phyloP scores from a whole-genome alignment of 2,888 invertebrate genomes.

The Prosapia bicincta region DNA sequence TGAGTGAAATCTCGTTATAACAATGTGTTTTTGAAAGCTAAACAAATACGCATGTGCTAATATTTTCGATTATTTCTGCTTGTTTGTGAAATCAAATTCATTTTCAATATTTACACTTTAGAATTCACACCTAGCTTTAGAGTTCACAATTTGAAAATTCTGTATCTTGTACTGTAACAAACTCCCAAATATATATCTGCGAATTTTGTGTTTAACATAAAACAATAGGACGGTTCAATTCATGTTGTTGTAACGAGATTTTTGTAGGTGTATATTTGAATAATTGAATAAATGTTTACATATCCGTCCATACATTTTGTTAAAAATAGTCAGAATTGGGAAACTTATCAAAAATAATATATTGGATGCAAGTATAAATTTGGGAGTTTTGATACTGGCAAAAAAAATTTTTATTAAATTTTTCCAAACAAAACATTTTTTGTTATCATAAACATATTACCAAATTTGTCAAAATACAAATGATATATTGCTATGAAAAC shows the following conservation, averaged over 20 bases:
- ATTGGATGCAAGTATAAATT: neutral
- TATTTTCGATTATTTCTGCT: neutral
- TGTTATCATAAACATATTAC: too few species aligned
- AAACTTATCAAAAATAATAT: neutral
- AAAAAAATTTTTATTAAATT: neutral
- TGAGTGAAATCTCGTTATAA: slow-evolving; percentile 25
- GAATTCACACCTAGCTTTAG: too few species aligned
- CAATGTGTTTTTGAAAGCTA: slow-evolving; percentile 18
- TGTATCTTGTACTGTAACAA: neutral
- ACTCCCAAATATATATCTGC: slow-evolving; percentile 2
- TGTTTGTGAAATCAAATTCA: neutral
- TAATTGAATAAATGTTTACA: neutral
- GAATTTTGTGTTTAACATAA: neutral
- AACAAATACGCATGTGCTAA: neutral
- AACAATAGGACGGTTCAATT: neutral
- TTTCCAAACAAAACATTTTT: too few species aligned
- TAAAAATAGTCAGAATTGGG: neutral
- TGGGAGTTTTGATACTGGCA: neutral
- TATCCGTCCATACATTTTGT: slow-evolving; percentile 15
- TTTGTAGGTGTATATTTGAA: neutral
- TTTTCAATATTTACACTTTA: too few species aligned
- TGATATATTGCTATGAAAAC: too few species aligned
- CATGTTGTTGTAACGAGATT: slow-evolving; percentile 28
- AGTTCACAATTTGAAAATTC: too few species aligned
- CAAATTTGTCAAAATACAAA: too few species aligned